Evolutionary conservation across 1,140 invertebrate species (phyloP), one percentile per base, ranked within the genome.

Genomic region (Panagrolaimus sp.): DNA sequence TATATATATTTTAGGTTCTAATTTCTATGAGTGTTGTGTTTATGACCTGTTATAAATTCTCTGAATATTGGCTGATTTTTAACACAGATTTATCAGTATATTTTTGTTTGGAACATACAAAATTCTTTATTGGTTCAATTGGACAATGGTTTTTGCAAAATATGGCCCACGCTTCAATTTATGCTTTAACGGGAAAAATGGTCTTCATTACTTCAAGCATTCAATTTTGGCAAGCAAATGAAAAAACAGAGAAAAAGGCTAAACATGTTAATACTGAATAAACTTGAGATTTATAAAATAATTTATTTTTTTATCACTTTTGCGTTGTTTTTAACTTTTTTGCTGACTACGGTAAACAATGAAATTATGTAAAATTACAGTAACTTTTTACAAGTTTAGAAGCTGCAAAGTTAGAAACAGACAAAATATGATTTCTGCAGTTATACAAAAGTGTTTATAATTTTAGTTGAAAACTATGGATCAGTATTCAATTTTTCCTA

Each of bases 91-190:
- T 74, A 6, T 43, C 58, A 26, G 46, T 77, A 5, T 76, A 55
- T 46, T 64, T n/a, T 21, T 62, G 71, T 62, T 55, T 74, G 26
- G 73, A 74, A 52, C 73, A 74, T 45, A 63, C 73, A n/a, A 74
- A 74, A 47, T 74, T 44, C 38, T 74, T 74, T 52, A n/a, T 75
- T 10, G 73, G 73, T 10, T 64, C 47, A 68, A 66, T 67, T 44
- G 75, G 75, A 7, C 75, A 77, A 55, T 77, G 75, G 75, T 77
- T 79, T 48, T 64, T 77, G 10, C 75, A 77, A 64, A 77, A 77
- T 66, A 77, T 77, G 75, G 75, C 75, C 9, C 75, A 76, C 58
- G 74, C 70, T 44, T 75, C 64, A n/a, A 48, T 74, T 48, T 77
- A 76, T 26, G 75, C 75, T 6, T 68, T 69, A 15, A 3, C 45